Base-by-base conservation (phyloP, 2,797 vertebrate genomes). In the Gymnothorax javanicus region DNA sequence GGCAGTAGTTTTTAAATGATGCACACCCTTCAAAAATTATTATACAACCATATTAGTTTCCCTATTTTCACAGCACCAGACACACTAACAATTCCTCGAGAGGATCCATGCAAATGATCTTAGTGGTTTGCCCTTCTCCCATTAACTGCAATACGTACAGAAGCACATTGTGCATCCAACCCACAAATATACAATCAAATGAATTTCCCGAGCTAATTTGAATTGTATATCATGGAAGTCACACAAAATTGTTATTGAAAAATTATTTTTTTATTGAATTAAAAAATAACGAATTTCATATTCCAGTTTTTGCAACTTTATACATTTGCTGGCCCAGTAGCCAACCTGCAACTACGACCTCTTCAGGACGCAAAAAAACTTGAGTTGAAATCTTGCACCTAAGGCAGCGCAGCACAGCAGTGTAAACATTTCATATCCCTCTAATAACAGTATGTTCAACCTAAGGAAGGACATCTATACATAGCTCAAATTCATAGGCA, bases 271-370 rank as follows among this genome's bases (percentile, higher is more conserved):
- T 54, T 52, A 67, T 83, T 64, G 27, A 73, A 59, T 60, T 23
- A 59, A 87, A 87, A 83, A 87, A 82, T 69, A 83, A n/a, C 15
- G 82, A 83, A 87, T 59, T 71, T 86, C 75, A 86, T n/a, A 58
- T 79, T 67, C 73, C 52, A 83, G 27, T 83, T 56, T 64, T 73
- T 79, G 67, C 69, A 87, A 57, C 82, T 58, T 33, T 13, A 71
- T 27, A 73, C 56, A 59, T 83, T 81, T 23, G 50, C 77, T 56
- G 77, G 52, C 77, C 77, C 52, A 81, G 52, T 54, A 54, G 17
- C 52, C 77, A 56, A 8, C 15, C 77, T 81, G 52, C 20, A 81
- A 87, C 81, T 73, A 67, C 57, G 87, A 64, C 83, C 73, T 79
- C 58, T 85, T 83, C 25, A 81, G 77, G 56, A 56, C 23, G 83